phyloP scores from a whole-genome alignment of 2,797 vertebrate genomes.

The Fistularia tabacaria region DNA sequence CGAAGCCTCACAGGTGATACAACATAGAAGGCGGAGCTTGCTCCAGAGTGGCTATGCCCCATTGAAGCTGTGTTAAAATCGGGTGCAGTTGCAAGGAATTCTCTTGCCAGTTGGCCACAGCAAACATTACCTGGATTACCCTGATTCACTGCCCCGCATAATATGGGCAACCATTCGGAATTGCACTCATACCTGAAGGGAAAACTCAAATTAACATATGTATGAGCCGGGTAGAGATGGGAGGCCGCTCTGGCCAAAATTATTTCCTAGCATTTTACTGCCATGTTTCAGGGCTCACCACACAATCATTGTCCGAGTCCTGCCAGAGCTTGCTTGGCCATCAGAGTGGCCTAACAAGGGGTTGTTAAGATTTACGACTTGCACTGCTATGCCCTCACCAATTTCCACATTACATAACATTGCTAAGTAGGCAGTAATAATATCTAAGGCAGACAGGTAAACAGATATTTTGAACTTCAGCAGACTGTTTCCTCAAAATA shows the following conservation, averaged over 20 bases:
- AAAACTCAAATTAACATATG: constrained; percentile 71
- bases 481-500: constrained; percentile 10
- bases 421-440: constrained; percentile 35
- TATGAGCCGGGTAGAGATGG: constrained; percentile 61
- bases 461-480: constrained; percentile 24
- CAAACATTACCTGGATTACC: constrained; percentile 61
- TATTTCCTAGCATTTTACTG: constrained; percentile 51
- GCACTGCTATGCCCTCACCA: not conserved
- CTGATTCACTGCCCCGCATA: constrained; percentile 57
- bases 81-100: constrained; percentile 33
- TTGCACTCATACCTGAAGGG: constrained; percentile 50
- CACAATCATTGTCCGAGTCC: constrained; percentile 21
- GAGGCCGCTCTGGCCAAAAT: constrained; percentile 54
- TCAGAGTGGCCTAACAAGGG: constrained; percentile 15
- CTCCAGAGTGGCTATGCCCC: constrained; percentile 21
- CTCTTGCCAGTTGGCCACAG: constrained; percentile 49
- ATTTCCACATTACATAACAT: constrained; percentile 30
- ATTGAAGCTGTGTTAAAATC: constrained; percentile 40
- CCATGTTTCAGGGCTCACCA: constrained; percentile 35
- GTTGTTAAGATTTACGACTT: not conserved
- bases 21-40: constrained; percentile 38
- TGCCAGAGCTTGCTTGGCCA: constrained; percentile 8
- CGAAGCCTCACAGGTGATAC: constrained; percentile 39
- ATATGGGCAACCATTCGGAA: constrained; percentile 56
- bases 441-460: constrained; percentile 29